phyloP scores from a whole-genome alignment of 2,113 vertebrate genomes.

The Aleadryas rufinucha region DNA sequence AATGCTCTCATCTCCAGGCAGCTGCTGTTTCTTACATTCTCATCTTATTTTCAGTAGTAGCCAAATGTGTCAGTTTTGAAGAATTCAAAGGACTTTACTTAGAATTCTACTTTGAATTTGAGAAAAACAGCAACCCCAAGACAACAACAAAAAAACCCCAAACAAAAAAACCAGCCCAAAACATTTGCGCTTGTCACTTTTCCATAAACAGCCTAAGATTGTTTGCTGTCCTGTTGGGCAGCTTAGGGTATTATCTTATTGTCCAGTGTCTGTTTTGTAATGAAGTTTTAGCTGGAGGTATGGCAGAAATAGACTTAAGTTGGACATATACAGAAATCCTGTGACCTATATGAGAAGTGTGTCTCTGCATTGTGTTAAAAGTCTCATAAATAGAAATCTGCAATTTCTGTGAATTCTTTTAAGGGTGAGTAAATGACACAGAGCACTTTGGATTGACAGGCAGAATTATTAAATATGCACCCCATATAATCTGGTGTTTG shows the following conservation, averaged over 20 bases:
- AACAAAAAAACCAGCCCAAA: fast-evolving
- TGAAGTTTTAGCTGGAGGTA: background rate
- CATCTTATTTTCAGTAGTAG: background rate
- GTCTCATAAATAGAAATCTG: background rate
- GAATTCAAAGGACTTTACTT: background rate
- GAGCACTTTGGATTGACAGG: background rate
- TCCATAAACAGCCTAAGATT: background rate
- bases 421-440: background rate
- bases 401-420: background rate
- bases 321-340: background rate
- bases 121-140: fast-evolving
- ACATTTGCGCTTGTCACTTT: background rate
- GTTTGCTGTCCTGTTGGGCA: background rate
- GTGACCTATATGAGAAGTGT: background rate
- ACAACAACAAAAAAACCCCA: background rate
- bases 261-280: background rate
- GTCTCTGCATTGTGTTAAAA: background rate
- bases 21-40: background rate
- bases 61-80: background rate
- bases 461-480: background rate
- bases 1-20: background rate
- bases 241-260: background rate
- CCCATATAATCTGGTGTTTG: background rate
- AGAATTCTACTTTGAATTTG: background rate
- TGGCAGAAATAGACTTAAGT: background rate